A percentile compares a stretch with the other conserved stretches of the same genome.
These are phyloP conservation scores for Dicerorhinus sumatrensis DNA, from an alignment of 2,113 vertebrate species.

Conservation along the genomic window DNA sequence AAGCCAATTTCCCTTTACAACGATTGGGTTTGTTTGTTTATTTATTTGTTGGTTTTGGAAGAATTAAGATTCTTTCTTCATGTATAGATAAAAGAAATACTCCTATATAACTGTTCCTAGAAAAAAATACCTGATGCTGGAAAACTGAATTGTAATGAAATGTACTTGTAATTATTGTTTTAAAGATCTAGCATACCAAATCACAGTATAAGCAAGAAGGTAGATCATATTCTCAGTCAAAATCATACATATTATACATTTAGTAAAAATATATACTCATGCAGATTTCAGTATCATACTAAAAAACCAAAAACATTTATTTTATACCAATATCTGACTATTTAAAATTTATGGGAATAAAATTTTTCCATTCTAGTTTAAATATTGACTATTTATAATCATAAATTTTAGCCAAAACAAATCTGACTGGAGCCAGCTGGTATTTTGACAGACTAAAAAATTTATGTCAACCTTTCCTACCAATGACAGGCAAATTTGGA, in stretches of 20 bases:
- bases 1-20: background rate
- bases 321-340: constrained; percentile 6
- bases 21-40: background rate
- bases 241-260: background rate
- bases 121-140: background rate
- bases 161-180: background rate
- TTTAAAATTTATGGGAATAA: constrained; percentile 66
- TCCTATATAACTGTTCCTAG: background rate
- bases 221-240: background rate
- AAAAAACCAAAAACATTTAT: constrained; percentile 19
- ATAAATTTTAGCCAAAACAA: constrained; percentile 80
- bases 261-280: background rate
- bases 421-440: constrained; percentile 60
- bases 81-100: background rate
- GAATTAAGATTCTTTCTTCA: background rate
- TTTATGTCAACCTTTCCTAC: constrained; percentile 52
- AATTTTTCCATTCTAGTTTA: constrained; percentile 71
- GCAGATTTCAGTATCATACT: background rate
- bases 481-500: constrained; percentile 18
- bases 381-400: constrained; percentile 69
- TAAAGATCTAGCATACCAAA: background rate
- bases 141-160: background rate
- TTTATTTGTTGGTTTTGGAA: background rate
- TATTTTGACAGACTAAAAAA: constrained; percentile 73
- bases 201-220: background rate